Base-by-base conservation (phyloP, 1,140 invertebrate species). In the Saccostrea echinata region DNA sequence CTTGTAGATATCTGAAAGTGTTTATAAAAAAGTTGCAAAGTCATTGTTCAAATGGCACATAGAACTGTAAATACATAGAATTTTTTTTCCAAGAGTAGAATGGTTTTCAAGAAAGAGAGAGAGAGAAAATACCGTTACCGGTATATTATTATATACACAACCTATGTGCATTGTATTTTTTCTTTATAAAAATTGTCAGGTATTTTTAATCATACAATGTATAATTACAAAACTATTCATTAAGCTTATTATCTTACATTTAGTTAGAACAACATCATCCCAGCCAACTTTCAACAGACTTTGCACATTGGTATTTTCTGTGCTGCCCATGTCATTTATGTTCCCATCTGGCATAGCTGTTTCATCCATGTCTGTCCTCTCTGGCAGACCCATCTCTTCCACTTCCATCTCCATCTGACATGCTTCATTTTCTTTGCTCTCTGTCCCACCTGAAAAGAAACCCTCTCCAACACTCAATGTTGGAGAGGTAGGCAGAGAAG, bases 41-140 rank as follows among this genome's bases (percentile, higher is more conserved):
- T 64, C 57, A 64, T 21, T 64, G 57, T 64, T 64, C 57, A 64
- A 64, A 64, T n/a, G 16, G 57, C 57, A 64, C 57, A 64, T 21
- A 64, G 57, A 64, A 64, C 57, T 64, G 57, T 64, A n/a, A n/a
- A n/a, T n/a, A 64, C 57, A 64, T n/a, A 64, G 57, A 64, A 21
- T 64, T 43, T 9, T 43, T 43, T 43, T 43, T 43, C 43, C 6
- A 43, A 43, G 43, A 64, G 18, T 8, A 64, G 16, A 64, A 64
- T 16, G 57, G 57, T 64, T 64, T 64, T 64, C 13, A 21, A 64
- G 24, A 64, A 21, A 64, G 57, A 43, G 43, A 43, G 43, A 43
- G 43, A 43, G 43, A 43, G 43, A 43, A 9, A 9, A 43, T 0
- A 43, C 4, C 6, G 43, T 43, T 43, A 43, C 43, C 11, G n/a